Base-by-base conservation (phyloP, 2,113 vertebrate species). In the Sclerurus mexicanus region DNA sequence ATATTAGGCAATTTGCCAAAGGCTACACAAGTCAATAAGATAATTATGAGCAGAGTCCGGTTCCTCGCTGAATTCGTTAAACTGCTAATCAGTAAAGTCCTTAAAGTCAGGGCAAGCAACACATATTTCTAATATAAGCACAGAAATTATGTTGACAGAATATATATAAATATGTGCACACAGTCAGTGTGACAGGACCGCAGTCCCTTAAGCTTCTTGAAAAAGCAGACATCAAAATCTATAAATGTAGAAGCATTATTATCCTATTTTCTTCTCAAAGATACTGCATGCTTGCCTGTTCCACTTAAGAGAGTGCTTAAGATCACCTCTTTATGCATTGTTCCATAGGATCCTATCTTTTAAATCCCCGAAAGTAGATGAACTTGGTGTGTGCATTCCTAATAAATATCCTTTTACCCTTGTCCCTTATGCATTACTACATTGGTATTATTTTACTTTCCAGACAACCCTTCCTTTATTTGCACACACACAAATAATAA, bases 1-100 rank as follows among this genome's bases (percentile, higher is more conserved):
- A 91, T 85, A 89, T 73, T 62, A 83, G 63, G n/a, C 81, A 94
- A 80, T 79, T 91, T 90, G 67, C 89, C 81, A 89, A 89, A 91
- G 81, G 77, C 27, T 27, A 82, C 44, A 10, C 19, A 82, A 93
- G 66, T 76, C 85, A 87, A 35, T 82, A 94, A 46, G 18, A 90
- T 42, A 94, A 87, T 58, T 72, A 42, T 6, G 23, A 80, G 56
- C 23, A 53, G 66, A 92, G 71, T 69, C 55, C 50, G 82, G 50
- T 14, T 94, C 31, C 78, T 76, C 5, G 1, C 42, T 63, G 63
- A 83, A 91, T 69, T 85, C 35, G 85, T 76, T 76, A 80, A 87
- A 85, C 35, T 42, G 47, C 49, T 89, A 28, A 73, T 76, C 46
- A 64, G 53, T 69, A 31, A 90, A 87, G 58, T 53, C 46, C 33